These are phyloP conservation scores for Tridacna gigas DNA, from an alignment of 2,888 invertebrate genomes.

Conservation along the genomic window DNA sequence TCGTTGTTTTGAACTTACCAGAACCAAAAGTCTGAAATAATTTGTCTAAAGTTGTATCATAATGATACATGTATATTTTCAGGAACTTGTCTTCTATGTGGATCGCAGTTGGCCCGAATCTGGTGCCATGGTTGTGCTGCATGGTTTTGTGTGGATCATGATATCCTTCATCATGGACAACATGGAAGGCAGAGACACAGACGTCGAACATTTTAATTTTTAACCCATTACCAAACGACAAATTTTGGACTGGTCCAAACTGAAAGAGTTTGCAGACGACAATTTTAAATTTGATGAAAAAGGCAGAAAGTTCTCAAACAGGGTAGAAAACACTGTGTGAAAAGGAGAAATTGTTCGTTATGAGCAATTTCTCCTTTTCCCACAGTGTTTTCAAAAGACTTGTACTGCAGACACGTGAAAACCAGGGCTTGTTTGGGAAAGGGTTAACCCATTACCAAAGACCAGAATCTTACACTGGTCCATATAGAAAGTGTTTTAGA, in stretches of 20 bases:
- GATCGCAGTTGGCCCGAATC: too few relatives aligned
- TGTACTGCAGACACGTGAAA: background rate
- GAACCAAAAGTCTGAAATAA: too few relatives aligned
- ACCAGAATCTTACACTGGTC: too few relatives aligned
- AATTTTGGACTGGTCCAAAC: background rate
- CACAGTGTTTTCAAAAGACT: background rate
- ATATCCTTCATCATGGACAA: background rate
- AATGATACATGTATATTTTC: too few relatives aligned
- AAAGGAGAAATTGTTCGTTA: background rate
- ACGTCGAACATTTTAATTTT: background rate
- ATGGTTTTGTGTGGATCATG: too few relatives aligned
- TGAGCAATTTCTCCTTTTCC: background rate
- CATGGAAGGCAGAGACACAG: background rate
- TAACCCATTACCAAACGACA: background rate
- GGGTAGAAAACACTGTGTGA: background rate
- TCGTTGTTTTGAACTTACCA: too few relatives aligned
- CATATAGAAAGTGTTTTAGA: too few relatives aligned
- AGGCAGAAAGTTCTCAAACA: background rate
- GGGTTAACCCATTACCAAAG: too few relatives aligned
- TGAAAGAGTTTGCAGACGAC: background rate
- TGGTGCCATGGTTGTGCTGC: too few relatives aligned
- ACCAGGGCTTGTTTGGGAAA: background rate
- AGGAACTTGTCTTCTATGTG: too few relatives aligned
- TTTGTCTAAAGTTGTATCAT: too few relatives aligned
- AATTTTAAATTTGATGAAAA: background rate